Conservation (phyloP, 2,797 vertebrate species). For the Tenualosa ilisha region DNA sequence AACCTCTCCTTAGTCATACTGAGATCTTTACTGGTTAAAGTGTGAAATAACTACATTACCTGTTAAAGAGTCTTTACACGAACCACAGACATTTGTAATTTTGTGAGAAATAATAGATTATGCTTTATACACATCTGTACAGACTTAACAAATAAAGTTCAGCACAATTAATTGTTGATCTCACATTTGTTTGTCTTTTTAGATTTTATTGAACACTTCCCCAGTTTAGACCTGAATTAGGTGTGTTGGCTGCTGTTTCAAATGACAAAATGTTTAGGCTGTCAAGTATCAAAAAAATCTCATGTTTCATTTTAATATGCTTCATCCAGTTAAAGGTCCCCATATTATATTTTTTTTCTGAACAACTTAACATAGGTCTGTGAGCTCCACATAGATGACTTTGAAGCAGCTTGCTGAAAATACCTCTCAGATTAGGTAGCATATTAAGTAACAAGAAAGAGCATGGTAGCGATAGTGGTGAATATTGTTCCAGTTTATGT, state of each 20-base stretch:
- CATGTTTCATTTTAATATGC: too few species aligned
- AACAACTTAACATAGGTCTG: too few species aligned
- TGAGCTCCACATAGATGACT: too few species aligned
- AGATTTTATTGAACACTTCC: background rate
- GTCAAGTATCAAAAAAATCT: too few species aligned
- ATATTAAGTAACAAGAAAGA: too few species aligned
- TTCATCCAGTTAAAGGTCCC: too few species aligned
- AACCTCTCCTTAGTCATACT: background rate
- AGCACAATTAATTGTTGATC: background rate
- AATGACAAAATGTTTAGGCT: too few species aligned
- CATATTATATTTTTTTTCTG: too few species aligned
- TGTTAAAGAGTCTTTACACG: background rate
- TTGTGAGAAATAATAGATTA: background rate
- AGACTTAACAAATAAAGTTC: conserved; percentile 3
- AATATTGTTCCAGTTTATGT: too few species aligned
- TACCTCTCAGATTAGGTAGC: too few species aligned
- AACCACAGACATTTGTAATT: conserved; percentile 1
- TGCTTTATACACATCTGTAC: background rate
- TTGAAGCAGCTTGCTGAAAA: too few species aligned
- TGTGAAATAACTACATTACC: background rate
- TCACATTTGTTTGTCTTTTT: background rate
- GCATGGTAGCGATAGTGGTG: too few species aligned
- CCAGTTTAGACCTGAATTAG: background rate
- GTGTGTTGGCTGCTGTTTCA: background rate
- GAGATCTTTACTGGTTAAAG: background rate